These are phyloP conservation scores for Drosophila pandora DNA, from an alignment of 1,140 invertebrate species.

Conservation along the genomic window DNA sequence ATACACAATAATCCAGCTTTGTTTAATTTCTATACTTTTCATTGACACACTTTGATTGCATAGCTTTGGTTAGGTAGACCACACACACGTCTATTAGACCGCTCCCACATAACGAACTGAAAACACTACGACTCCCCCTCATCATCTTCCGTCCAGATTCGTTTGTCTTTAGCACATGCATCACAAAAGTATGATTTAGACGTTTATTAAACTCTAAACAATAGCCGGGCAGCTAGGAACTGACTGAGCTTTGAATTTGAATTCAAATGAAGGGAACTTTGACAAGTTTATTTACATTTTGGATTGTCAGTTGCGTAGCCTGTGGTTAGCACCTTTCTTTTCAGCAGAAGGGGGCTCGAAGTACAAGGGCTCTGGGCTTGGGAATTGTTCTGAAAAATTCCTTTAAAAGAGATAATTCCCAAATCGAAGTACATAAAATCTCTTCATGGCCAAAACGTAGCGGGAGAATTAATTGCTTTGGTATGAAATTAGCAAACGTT, in stretches of 20 bases:
- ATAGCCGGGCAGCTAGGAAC: constrained; percentile 20
- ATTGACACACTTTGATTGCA: constrained; percentile 37
- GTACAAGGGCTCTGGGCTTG: neutral
- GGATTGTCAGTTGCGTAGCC: constrained; percentile 43
- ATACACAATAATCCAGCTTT: constrained; percentile 1
- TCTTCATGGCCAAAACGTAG: neutral
- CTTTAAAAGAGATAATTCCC: neutral
- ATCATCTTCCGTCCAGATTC: constrained; percentile 30
- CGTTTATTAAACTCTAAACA: constrained; percentile 78
- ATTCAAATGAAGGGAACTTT: constrained; percentile 68
- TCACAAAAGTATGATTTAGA: constrained; percentile 78
- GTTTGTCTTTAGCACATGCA: constrained; percentile 77
- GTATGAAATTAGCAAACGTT: constrained; percentile 9
- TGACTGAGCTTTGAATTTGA: constrained; percentile 52
- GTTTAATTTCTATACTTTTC: constrained; percentile 12
- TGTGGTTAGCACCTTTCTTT: constrained; percentile 61
- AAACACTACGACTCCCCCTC: too few relatives aligned
- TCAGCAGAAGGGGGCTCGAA: neutral
- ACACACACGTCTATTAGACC: constrained; percentile 39
- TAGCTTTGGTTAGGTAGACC: constrained; percentile 12
- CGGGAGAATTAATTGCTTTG: constrained; percentile 9
- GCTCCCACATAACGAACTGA: constrained; percentile 21
- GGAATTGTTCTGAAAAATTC: neutral
- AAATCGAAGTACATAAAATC: neutral
- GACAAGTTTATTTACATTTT: constrained; percentile 66